These are phyloP conservation scores for Meandrina meandrites DNA, from an alignment of 92 coral and sea anemone genomes.

Conservation along the genomic window DNA sequence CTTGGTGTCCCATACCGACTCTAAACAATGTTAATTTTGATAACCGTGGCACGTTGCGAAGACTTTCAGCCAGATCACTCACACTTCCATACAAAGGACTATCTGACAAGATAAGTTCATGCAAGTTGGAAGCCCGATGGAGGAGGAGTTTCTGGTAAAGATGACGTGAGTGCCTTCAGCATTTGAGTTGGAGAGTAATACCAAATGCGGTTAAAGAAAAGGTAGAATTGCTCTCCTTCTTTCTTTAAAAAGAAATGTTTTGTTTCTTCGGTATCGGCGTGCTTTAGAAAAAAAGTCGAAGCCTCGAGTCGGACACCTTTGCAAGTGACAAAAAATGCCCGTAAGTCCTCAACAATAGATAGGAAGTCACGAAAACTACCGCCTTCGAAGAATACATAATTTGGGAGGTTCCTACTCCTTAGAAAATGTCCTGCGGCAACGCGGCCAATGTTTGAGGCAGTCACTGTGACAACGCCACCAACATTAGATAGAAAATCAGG, in stretches of 20 bases:
- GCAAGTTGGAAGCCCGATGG: conserved; percentile 4
- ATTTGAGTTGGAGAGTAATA: background rate
- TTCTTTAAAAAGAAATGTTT: background rate
- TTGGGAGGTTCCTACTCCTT: too few relatives aligned
- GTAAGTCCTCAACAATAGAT: background rate
- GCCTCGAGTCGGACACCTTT: background rate
- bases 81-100: background rate
- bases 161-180: background rate
- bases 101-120: background rate
- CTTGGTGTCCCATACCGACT: conserved; percentile 2
- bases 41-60: conserved; percentile 10
- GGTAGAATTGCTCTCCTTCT: background rate
- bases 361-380: too few relatives aligned
- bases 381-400: background rate
- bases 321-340: background rate
- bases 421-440: background rate
- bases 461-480: background rate
- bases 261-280: too few relatives aligned
- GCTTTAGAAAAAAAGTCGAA: background rate
- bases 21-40: background rate
- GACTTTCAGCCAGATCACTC: background rate
- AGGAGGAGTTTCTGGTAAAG: background rate
- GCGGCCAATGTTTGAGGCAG: background rate
- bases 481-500: background rate
- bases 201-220: background rate